Conservation (phyloP, 1,140 invertebrate genomes). For the Maniola jurtina region DNA sequence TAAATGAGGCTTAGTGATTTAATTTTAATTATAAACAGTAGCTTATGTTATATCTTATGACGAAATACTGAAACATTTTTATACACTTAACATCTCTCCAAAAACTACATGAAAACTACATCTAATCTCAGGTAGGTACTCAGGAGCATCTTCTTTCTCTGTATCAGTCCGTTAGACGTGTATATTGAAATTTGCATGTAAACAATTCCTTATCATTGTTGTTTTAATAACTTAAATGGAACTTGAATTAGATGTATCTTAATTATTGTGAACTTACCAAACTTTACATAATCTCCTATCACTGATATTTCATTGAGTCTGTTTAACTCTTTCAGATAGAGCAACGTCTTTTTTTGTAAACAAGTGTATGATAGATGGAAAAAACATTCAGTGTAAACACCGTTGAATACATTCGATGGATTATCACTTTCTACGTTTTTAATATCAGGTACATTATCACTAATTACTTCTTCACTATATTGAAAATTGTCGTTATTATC, state of each 20-base stretch:
- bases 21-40: too few relatives aligned
- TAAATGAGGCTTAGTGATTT: too few relatives aligned
- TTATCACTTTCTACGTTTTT: constrained; percentile 31
- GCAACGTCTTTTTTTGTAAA: constrained; percentile 74
- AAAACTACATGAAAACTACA: too few relatives aligned
- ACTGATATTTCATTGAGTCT: constrained; percentile 75
- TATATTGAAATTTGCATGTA: too few relatives aligned
- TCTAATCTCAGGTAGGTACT: too few relatives aligned
- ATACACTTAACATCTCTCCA: too few relatives aligned
- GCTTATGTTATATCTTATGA: too few relatives aligned
- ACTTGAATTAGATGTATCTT: neutral
- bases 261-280: constrained; percentile 61
- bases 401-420: constrained; percentile 57
- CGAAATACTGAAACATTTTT: too few relatives aligned
- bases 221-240: neutral
- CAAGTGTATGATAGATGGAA: constrained; percentile 76
- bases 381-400: constrained; percentile 75
- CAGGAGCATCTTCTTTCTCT: too few relatives aligned
- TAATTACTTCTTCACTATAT: constrained; percentile 18
- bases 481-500: constrained; percentile 31
- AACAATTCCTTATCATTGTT: too few relatives aligned
- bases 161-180: too few relatives aligned
- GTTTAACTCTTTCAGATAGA: constrained; percentile 76
- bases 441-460: neutral
- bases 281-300: constrained; percentile 75